Evolutionary conservation across 2,888 invertebrate genomes (phyloP), one percentile per base, ranked within the genome.

Genomic region (Drosophila setosimentum): DNA sequence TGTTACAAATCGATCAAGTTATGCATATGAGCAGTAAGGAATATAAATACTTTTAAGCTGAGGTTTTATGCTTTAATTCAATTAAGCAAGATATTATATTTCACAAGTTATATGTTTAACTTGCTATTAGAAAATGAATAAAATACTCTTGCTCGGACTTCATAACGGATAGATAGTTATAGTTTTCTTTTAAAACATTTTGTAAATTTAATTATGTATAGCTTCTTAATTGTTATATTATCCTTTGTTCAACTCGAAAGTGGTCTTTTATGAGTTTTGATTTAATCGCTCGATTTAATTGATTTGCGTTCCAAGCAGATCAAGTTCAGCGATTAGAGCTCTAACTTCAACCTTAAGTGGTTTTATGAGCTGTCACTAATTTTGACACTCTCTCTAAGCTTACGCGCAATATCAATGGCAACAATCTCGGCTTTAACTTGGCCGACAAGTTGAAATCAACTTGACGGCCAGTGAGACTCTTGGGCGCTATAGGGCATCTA

Each of bases 281-380:
- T 21, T 16, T 13, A 30, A 40, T 33, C 45, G 21, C 16, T 4
- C 49, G 32, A 2, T 7, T 42, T 73, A 80, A 83, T 80, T 80
- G 80, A 70, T 86, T 70, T 66, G 30, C 62, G 66, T 66, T 57
- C 51, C 61, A 58, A 29, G 55, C 35, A 30, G 64, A 71, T 86
- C 71, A 64, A 69, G 71, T 75, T 76, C 61, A 78, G 48, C 37
- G 65, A 69, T 70, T 66, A 40, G 35, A 48, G 57, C 63, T 66
- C 49, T 49, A 61, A 49, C 48, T 49, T n/a, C n/a, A 61, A 57
- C 63, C 48, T 32, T 70, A 62, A 61, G 61, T 59, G 53, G 27
- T 61, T 71, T 72, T 64, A 80, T 51, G 54, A 60, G 50, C 60
- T 66, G 62, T 68, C 68, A 58, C 69, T 58, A 75, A 62, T 49